A percentile compares a stretch with the other conserved stretches of the same genome.
phyloP scores from a whole-genome alignment of 2,797 vertebrate genomes.

The Sebastes cheni region DNA sequence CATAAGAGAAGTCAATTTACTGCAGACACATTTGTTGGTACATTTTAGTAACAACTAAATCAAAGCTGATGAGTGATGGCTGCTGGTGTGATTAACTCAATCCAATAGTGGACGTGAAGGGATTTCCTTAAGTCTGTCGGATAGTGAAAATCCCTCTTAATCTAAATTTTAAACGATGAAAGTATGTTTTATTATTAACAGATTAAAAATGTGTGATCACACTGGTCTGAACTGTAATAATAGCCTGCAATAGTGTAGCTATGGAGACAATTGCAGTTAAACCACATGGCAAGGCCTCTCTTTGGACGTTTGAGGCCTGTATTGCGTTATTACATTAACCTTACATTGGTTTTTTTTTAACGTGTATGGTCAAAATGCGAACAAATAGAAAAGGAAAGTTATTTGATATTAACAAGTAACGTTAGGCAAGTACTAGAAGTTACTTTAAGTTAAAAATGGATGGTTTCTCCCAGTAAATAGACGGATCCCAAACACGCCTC shows the following conservation, averaged over 20 bases:
- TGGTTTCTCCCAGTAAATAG: not conserved
- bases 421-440: rapidly evolving
- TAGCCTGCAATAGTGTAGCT: no score
- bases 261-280: no score
- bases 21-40: not conserved
- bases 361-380: rapidly evolving
- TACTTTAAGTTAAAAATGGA: not conserved
- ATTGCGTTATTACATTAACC: rapidly evolving
- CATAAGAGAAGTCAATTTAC: rapidly evolving
- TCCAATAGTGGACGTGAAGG: not conserved
- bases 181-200: no score
- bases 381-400: rapidly evolving
- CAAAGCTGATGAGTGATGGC: no score
- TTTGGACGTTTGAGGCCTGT: not conserved
- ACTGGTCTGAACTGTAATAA: rapidly evolving
- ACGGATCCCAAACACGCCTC: not conserved
- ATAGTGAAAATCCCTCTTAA: not conserved
- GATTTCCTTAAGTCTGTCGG: not conserved
- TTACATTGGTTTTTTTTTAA: rapidly evolving
- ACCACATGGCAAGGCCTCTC: slow-evolving; percentile 55
- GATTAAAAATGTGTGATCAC: no score
- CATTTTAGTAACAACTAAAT: rapidly evolving
- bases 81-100: not conserved
- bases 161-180: no score
- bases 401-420: no score